Evolutionary conservation across 2,888 invertebrate species (phyloP).

Genomic region (Tholera decimalis): DNA sequence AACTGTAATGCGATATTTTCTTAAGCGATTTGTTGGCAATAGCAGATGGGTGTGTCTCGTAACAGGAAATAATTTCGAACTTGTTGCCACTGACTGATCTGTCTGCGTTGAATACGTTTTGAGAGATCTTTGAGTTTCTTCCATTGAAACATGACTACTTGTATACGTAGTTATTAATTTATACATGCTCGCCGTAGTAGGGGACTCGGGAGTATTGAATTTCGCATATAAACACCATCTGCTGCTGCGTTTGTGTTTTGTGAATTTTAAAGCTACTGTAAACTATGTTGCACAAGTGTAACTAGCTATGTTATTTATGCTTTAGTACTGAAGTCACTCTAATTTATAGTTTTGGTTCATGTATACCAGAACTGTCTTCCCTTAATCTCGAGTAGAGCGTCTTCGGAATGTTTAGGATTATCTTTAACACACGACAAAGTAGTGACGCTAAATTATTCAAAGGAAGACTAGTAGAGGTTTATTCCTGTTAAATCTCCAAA

Average conservation of each 20-base stretch:
- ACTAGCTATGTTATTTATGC: conserved; percentile 58
- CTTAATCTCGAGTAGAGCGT: conserved; percentile 30
- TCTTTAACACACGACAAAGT: conserved; percentile 45
- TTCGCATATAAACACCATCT: conserved; percentile 71
- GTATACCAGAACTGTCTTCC: conserved; percentile 33
- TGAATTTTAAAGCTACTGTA: conserved; percentile 59
- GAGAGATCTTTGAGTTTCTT: conserved; percentile 72
- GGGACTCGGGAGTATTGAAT: conserved; percentile 70
- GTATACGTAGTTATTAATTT: conserved; percentile 77
- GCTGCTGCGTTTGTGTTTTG: conserved; percentile 64
- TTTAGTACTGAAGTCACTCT: conserved; percentile 26
- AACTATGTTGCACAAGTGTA: conserved; percentile 55
- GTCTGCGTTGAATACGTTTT: conserved; percentile 71
- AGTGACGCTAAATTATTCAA: conserved; percentile 50
- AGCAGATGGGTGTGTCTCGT: conserved; percentile 85
- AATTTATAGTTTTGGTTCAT: conserved; percentile 48
- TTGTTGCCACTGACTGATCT: conserved; percentile 83
- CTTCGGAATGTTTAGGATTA: conserved; percentile 23
- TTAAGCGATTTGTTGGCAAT: conserved; percentile 85
- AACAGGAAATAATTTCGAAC: conserved; percentile 87
- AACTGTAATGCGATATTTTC: conserved; percentile 88
- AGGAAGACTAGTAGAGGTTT: conserved; percentile 46
- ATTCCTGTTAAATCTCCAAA: conserved; percentile 62
- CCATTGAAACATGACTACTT: conserved; percentile 75
- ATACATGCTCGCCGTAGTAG: conserved; percentile 68